phyloP scores from a whole-genome alignment of 2,888 invertebrate species.

The Cheilosia urbana region DNA sequence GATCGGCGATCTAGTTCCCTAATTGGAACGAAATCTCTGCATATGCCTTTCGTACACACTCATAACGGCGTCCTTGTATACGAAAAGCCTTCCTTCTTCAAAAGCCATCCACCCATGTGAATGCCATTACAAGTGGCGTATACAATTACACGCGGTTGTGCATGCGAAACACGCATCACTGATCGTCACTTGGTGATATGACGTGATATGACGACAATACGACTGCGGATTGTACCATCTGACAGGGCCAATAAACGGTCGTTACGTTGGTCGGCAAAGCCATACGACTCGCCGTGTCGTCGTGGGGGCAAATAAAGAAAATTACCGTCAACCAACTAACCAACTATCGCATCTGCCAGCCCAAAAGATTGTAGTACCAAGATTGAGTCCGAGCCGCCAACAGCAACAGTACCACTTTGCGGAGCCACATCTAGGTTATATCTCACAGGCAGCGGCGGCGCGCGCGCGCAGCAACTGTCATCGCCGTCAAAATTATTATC shows the following conservation, averaged over 20 bases:
- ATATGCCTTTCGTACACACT: not conserved
- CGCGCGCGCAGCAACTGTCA: slow-evolving; percentile 54
- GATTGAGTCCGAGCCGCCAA: slow-evolving; percentile 72
- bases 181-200: slow-evolving; percentile 68
- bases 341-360: slow-evolving; percentile 53
- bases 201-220: slow-evolving; percentile 72
- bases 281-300: slow-evolving; percentile 17
- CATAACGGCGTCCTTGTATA: slow-evolving; percentile 35
- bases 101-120: slow-evolving; percentile 51
- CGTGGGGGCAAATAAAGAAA: slow-evolving; percentile 60
- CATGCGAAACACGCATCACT: slow-evolving; percentile 65
- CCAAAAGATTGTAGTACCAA: slow-evolving; percentile 62
- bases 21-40: not conserved
- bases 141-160: slow-evolving; percentile 56
- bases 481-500: slow-evolving; percentile 71
- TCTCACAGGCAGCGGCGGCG: slow-evolving; percentile 19
- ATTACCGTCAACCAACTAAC: slow-evolving; percentile 67
- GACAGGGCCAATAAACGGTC: slow-evolving; percentile 74
- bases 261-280: slow-evolving; percentile 55
- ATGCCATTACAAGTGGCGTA: slow-evolving; percentile 39
- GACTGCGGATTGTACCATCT: slow-evolving; percentile 67
- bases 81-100: not conserved
- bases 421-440: slow-evolving; percentile 41
- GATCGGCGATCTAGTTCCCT: not conserved
- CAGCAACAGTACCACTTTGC: slow-evolving; percentile 53